Base-by-base conservation (phyloP, 2,113 vertebrate species). In the Irena cyanogastra region DNA sequence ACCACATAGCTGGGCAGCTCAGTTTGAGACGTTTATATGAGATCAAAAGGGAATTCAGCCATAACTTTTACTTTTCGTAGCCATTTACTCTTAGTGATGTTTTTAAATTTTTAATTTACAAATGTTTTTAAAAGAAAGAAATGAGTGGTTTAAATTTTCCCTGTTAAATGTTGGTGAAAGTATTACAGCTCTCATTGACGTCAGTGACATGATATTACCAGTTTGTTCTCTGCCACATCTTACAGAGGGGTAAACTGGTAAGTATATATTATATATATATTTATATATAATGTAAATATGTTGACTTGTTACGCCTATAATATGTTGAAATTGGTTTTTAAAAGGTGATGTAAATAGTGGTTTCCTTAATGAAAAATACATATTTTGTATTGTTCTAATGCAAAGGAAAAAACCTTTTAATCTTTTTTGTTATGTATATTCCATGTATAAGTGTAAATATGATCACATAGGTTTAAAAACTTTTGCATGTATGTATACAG, bases 401-500 rank as follows among this genome's bases (percentile, higher is more conserved):
- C 95, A 98, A 97, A 98, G 97, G 97, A 97, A 98, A 94, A 94
- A 49, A 20, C 95, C 97, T 98, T 98, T 98, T 97, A 98, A 98
- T 97, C 96, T 96, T 96, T 96, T 97, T 97, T 97, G 97, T 98
- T 98, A 95, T 98, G 98, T 98, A 98, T 98, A 98, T 98, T 97
- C 97, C 96, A 98, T 98, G 97, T 98, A 98, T 98, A 98, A 98
- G 97, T 98, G 98, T 98, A 98, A 98, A 98, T 98, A 98, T 72
- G 97, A 98, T 98, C 95, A 96, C 94, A 98, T 97, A 98, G 97
- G 95, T 97, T 98, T 98, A 97, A 97, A 97, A 98, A 94, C 87
- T 97, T 97, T 97, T 98, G 98, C 98, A 98, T 98, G 98, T 98
- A 95, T 98, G 97, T 98, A 98, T 98, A 98, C 98, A 98, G 97